Evolutionary conservation across 2,888 invertebrate genomes (phyloP).

Genomic region (Chironomus tentans): DNA sequence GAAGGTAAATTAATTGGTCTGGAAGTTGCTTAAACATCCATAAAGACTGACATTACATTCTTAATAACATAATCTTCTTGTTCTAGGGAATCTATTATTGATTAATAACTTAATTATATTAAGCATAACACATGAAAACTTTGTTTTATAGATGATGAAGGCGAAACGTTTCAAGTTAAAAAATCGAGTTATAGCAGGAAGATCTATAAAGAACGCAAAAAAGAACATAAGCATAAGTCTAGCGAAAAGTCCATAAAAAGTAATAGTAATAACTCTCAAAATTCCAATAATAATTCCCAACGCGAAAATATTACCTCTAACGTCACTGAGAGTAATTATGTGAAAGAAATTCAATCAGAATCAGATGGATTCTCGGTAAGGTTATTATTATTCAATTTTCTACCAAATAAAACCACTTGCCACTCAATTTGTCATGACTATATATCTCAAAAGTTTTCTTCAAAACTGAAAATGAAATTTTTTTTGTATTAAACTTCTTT

Average conservation of each 20-base stretch:
- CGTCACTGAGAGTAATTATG: conserved; percentile 42
- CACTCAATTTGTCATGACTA: neutral
- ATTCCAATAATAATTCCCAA: conserved; percentile 29
- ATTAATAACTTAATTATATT: conserved; percentile 28
- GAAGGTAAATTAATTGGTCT: conserved; percentile 44
- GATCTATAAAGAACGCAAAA: conserved; percentile 65
- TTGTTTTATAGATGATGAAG: conserved; percentile 50
- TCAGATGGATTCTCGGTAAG: conserved; percentile 52
- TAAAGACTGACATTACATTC: conserved; percentile 11
- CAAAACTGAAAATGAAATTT: too few relatives aligned
- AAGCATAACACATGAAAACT: neutral
- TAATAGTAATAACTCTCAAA: conserved; percentile 31
- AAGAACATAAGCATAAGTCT: conserved; percentile 42
- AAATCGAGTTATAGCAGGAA: conserved; percentile 91
- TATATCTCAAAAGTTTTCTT: neutral
- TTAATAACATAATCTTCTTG: too few relatives aligned
- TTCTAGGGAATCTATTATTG: too few relatives aligned
- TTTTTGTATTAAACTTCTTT: too few relatives aligned
- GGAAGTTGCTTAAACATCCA: too few relatives aligned
- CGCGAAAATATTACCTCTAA: conserved; percentile 19
- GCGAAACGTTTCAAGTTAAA: conserved; percentile 88
- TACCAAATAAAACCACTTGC: conserved; percentile 23
- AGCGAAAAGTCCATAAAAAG: conserved; percentile 32
- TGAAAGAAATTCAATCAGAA: conserved; percentile 60
- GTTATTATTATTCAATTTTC: conserved; percentile 43